Conservation (phyloP, 2,888 invertebrate genomes). For the Ypsolopha sequella region DNA sequence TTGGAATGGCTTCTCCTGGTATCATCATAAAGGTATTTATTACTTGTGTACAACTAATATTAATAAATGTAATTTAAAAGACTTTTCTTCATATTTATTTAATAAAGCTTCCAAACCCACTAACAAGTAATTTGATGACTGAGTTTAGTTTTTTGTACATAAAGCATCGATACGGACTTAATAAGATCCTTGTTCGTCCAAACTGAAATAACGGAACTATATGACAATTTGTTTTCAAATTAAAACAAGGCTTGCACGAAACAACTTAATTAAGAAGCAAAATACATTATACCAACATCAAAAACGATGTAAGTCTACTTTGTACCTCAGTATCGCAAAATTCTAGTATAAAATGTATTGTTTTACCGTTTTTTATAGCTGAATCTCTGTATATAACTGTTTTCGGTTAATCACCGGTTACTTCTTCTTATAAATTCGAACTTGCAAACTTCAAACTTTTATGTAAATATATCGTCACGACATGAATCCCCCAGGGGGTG, state of each 20-base stretch:
- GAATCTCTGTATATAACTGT: not conserved
- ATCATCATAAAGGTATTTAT: constrained; percentile 30
- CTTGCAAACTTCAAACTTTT: too few species aligned
- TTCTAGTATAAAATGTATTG: not conserved
- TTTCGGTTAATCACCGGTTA: too few species aligned
- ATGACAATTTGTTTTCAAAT: not conserved
- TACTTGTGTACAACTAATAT: not conserved
- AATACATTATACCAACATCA: not conserved
- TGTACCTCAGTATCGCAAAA: not conserved
- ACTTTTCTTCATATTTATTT: not conserved
- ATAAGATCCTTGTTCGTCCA: not conserved
- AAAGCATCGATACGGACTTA: not conserved
- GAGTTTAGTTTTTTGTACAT: not conserved
- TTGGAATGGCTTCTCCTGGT: constrained; percentile 42
- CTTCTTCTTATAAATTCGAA: too few species aligned
- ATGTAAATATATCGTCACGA: too few species aligned
- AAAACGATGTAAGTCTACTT: too few species aligned
- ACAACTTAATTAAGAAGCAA: not conserved
- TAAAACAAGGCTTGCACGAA: not conserved
- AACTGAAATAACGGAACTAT: too few species aligned
- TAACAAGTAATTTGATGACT: not conserved
- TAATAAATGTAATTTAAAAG: not conserved
- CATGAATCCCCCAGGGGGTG: too few species aligned
- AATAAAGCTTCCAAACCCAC: not conserved
- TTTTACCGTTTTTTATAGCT: not conserved